Base-by-base conservation (phyloP, 2,113 vertebrate genomes). In the Malurus alboscapulatus region DNA sequence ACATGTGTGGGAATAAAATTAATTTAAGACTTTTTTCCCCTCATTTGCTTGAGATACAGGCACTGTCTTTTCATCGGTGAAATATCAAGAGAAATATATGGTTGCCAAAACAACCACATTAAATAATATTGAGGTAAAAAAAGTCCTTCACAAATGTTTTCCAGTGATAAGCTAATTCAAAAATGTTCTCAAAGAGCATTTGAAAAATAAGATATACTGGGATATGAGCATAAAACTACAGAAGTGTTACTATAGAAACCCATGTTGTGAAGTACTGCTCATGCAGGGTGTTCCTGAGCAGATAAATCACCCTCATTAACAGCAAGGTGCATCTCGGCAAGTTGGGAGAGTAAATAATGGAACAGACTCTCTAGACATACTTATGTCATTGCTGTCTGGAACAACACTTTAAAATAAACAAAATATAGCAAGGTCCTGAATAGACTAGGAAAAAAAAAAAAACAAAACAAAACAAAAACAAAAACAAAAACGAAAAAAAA, bases 161-260 rank as follows among this genome's bases (percentile, higher is more conserved):
- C 81, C 95, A 97, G 83, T 2, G 81, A 97, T 96, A 97, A 97
- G 76, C 89, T 96, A 78, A 94, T 95, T 96, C 96, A 87, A 95
- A 93, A 93, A 92, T 77, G 42, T 81, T 95, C 88, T 92, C 72
- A 62, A 73, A 76, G 63, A 95, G 44, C 75, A 90, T 91, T 69
- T 53, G 75, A 93, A 95, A 94, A 92, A 51, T 81, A 92, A 92
- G 73, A 67, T 86, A 84, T 92, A 54, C 71, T 81, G 72, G 94
- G 94, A 86, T 67, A 88, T 58, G 42, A 92, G 36, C 27, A 77
- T 91, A 91, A 86, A 92, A 77, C 48, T 90, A 68, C 26, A 85
- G 67, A 87, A 76, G n/a, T 18, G 97, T 97, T 96, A 59, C 96
- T 92, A 97, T 88, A 89, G 93, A 57, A 95, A 95, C 91, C 69